Conservation (phyloP, 2,797 vertebrate species). For the Hydrolagus colliei region DNA sequence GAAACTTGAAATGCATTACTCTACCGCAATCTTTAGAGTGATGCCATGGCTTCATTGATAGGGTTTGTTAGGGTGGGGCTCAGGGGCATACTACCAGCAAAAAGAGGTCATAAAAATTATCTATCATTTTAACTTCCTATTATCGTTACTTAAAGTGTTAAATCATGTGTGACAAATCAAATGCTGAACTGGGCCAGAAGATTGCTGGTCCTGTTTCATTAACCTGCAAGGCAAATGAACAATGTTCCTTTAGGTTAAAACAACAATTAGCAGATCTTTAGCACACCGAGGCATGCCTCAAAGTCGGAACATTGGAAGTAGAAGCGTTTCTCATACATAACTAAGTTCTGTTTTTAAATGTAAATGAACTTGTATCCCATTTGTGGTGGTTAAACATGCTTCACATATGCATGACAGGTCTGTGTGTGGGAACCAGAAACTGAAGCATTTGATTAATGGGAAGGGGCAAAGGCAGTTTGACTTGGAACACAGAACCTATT, state of each 20-base stretch:
- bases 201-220: conserved; percentile 49
- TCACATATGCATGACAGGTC: conserved; percentile 39
- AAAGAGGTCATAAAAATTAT: conserved; percentile 46
- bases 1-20: conserved; percentile 36
- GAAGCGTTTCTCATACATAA: conserved; percentile 55
- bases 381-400: conserved; percentile 35
- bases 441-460: conserved; percentile 38
- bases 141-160: conserved; percentile 40
- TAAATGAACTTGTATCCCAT: conserved; percentile 48
- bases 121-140: conserved; percentile 49
- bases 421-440: conserved; percentile 33
- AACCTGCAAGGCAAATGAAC: conserved; percentile 50
- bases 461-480: conserved; percentile 39
- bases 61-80: conserved; percentile 38
- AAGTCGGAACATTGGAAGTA: conserved; percentile 40
- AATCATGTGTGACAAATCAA: conserved; percentile 46
- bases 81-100: conserved; percentile 43
- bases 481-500: conserved; percentile 38
- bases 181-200: conserved; percentile 47
- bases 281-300: conserved; percentile 19
- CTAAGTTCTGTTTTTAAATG: conserved; percentile 43
- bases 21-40: conserved; percentile 35
- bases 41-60: conserved; percentile 34
- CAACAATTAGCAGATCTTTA: conserved; percentile 57
- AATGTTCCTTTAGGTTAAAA: conserved; percentile 59